These are phyloP conservation scores for Henricia sp. DNA, from an alignment of 53 echinoderm and acorn worm species.

Conservation along the genomic window DNA sequence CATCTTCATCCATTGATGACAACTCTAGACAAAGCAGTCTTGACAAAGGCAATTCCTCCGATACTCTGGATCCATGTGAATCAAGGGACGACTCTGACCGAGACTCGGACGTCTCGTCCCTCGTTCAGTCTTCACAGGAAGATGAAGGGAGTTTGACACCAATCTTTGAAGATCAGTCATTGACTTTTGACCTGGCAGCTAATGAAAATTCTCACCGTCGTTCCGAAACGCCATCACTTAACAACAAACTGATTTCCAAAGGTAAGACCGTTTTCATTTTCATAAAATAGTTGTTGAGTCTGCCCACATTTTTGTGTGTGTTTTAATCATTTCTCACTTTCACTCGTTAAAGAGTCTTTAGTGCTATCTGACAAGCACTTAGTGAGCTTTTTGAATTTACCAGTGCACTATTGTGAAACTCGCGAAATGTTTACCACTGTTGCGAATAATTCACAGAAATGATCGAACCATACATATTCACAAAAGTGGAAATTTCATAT, in stretches of 20 bases:
- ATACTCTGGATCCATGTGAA: neutral
- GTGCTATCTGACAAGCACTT: no score
- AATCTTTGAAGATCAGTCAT: neutral
- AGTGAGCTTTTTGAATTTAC: no score
- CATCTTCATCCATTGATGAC: neutral
- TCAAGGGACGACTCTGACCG: neutral
- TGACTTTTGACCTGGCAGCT: conserved; percentile 18
- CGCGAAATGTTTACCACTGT: no score
- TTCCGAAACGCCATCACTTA: neutral
- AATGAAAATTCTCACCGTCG: neutral
- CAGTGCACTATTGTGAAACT: no score
- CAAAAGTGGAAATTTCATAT: no score
- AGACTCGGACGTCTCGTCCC: conserved; percentile 26
- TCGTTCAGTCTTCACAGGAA: conserved; percentile 34
- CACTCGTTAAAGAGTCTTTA: no score
- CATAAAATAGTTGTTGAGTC: no score
- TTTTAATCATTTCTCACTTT: no score
- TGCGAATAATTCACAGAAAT: no score
- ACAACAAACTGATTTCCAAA: conserved; percentile 4
- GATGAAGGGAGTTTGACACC: conserved; percentile 53
- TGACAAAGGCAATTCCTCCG: neutral
- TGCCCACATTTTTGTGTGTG: no score
- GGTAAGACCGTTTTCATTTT: neutral
- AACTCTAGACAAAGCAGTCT: neutral
- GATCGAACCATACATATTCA: no score